Evolutionary conservation across 2,888 invertebrate species (phyloP), one percentile per base, ranked within the genome.

Genomic region (Invenusta paracnida): DNA sequence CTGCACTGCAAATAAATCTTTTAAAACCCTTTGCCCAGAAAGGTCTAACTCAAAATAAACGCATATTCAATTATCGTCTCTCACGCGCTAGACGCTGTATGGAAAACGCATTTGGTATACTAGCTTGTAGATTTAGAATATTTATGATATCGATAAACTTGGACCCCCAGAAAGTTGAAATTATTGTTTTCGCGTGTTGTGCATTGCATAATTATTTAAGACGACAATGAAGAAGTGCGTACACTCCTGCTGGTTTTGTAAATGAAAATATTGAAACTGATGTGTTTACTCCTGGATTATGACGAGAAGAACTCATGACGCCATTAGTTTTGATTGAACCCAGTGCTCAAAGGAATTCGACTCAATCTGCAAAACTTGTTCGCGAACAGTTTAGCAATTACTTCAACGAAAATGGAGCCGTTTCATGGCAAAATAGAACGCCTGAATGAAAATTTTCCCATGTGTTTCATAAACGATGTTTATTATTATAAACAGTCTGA

Each of bases 141-240:
- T 29, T 67, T 27, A 73, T 25, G 67, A 81, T 11, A 29, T 23
- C 29, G 28, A 31, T 85, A 67, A 30, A 1, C 2, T 84, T 82
- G 30, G 13, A 89, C 92, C 92, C 93, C 93, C 88, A 93, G 89
- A 89, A 93, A 92, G 48, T 48, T 17, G 48, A 48, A 48, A 48
- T 48, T 48, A 48, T 48, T 48, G 48, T 48, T 48, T 48, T 48
- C 5, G 48, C 48, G 48, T 48, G 48, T 48, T 48, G 48, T 48
- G 48, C 48, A 48, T 48, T 48, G 48, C 48, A 48, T 48, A 48
- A 48, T 5, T 48, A 48, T 48, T 48, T 48, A 48, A 48, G 48
- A 48, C 48, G 48, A 48, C 48, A 48, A 48, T 48, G 5, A 48
- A 48, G 17, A 48, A 48, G 48, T 48, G 17, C 48, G 17, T 48